Percentiles rank a stretch among this genome's conserved stretches.
phyloP scores from a whole-genome alignment of 2,113 vertebrate species.

The Noctilio leporinus region DNA sequence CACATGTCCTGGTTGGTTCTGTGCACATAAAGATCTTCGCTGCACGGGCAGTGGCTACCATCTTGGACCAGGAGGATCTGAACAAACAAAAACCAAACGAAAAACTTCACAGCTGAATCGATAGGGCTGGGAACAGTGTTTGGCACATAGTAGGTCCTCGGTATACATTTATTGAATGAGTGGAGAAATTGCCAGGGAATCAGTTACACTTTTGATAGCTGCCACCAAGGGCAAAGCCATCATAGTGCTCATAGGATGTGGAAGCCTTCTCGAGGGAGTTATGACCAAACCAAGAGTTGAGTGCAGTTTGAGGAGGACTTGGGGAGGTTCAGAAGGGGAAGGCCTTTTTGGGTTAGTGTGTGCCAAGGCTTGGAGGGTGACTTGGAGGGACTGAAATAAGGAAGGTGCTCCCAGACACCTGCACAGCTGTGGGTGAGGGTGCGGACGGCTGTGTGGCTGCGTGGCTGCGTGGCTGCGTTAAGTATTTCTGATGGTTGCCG shows the following conservation, averaged over 20 bases:
- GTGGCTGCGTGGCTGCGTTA: accelerated
- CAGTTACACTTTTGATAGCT: not conserved
- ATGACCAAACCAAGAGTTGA: not conserved
- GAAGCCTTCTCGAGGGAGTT: not conserved
- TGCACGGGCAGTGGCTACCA: accelerated
- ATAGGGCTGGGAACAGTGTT: not conserved
- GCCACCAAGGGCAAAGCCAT: not conserved
- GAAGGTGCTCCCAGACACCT: not conserved
- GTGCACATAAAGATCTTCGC: not conserved
- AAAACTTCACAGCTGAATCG: not conserved
- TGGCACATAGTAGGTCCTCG: not conserved
- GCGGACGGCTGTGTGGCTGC: accelerated
- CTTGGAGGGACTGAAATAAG: not conserved
- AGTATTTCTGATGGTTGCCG: not conserved
- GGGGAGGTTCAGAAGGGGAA: not conserved
- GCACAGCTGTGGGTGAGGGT: not conserved
- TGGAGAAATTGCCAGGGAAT: not conserved
- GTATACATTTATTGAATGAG: not conserved
- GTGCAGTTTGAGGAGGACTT: not conserved
- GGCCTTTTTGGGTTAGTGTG: not conserved
- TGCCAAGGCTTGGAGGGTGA: not conserved
- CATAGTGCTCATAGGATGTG: not conserved
- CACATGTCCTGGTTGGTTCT: not conserved
- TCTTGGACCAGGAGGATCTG: not conserved
- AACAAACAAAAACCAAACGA: not conserved